Base-by-base conservation (phyloP, 2,797 vertebrate species). In the Poeciliopsis infans region DNA sequence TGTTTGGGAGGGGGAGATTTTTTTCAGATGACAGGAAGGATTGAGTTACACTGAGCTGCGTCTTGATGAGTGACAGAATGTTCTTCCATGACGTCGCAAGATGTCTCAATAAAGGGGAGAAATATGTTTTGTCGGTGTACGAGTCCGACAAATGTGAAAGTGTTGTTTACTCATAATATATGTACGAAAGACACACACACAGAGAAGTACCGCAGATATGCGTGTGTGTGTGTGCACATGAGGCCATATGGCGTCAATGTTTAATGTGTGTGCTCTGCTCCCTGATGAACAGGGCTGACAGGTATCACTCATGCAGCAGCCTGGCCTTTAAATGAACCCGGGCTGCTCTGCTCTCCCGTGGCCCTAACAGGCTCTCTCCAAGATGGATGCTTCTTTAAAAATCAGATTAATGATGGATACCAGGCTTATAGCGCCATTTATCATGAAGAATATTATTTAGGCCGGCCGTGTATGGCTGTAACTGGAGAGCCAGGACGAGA, bases 371-470 rank as follows among this genome's bases (percentile, higher is more conserved):
- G 95, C 96, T 95, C 97, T 97, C 95, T 95, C 94, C 95, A 96
- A 98, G 98, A 99, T 97, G 97, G 98, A 99, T 99, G 97, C 97
- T 97, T 96, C 97, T 98, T 97, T 96, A 96, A 96, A 97, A 96
- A 97, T 97, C 97, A 97, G 98, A 99, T 98, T 98, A 98, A 99
- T 99, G 98, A 98, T 96, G 96, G 97, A 97, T 97, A 97, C 96
- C 91, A 95, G 96, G 96, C 97, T 96, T 96, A 95, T 96, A 96
- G 96, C 95, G 94, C 97, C 97, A 98, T 99, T 98, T 97, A 98
- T 99, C 98, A 99, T 96, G 95, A 96, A 96, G 97, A 97, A 99
- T 98, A 99, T 99, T 99, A 99, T 99, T 99, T 98, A 97, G 97
- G 98, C 97, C 96, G 96, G 96, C 97, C 95, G 95, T 97, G 97